These are phyloP conservation scores for Phenganax subtilis DNA, from an alignment of 92 coral and sea anemone genomes.

Conservation along the genomic window DNA sequence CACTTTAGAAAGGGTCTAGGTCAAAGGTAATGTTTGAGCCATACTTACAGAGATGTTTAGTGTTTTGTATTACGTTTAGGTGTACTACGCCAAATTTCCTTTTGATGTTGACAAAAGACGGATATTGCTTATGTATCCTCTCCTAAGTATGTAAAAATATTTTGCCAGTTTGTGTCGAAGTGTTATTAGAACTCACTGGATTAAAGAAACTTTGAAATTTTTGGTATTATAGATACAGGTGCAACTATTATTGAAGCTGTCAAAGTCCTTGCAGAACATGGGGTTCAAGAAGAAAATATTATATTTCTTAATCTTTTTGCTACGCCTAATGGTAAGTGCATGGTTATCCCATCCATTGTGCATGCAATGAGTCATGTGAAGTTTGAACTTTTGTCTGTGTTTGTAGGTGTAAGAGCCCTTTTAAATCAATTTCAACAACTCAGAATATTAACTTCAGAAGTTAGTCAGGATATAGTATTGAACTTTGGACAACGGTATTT, in stretches of 20 bases:
- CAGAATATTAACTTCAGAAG: constrained; percentile 89
- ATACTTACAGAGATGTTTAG: background rate
- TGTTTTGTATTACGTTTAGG: constrained; percentile 47
- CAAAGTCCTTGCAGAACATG: constrained; percentile 80
- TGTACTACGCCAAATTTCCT: constrained; percentile 97
- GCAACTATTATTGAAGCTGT: constrained; percentile 87
- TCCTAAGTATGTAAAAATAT: constrained; percentile 63
- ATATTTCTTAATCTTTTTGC: constrained; percentile 77
- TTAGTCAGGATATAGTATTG: constrained; percentile 71
- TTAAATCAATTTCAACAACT: constrained; percentile 65
- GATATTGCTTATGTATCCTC: constrained; percentile 92
- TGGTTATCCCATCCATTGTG: background rate
- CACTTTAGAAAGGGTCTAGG: background rate
- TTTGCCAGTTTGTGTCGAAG: background rate
- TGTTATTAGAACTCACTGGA: background rate
- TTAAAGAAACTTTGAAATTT: background rate
- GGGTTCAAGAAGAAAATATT: constrained; percentile 80
- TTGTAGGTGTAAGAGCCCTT: constrained; percentile 62
- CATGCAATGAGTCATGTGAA: background rate
- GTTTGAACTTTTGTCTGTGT: constrained; percentile 2
- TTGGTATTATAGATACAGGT: constrained; percentile 63
- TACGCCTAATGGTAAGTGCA: constrained; percentile 76
- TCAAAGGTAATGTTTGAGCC: background rate
- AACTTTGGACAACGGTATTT: constrained; percentile 94
- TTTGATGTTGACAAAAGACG: constrained; percentile 79